Evolutionary conservation across 2,888 invertebrate species (phyloP).

Genomic region (Dinocampus coccinellae): DNA sequence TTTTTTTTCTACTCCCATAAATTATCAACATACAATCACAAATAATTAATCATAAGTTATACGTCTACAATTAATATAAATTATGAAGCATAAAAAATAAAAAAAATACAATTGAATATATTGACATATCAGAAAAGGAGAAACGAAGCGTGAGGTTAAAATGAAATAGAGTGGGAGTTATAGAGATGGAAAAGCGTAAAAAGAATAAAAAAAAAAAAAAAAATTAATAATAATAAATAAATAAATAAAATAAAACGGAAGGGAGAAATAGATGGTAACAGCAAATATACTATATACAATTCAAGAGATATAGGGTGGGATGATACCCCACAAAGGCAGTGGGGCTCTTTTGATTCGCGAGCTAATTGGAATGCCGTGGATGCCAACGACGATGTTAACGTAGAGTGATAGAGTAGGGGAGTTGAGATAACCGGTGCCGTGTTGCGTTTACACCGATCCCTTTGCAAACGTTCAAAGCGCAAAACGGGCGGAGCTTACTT

Average conservation of each 20-base stretch:
- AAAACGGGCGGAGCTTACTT: constrained; percentile 63
- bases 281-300: too few species aligned
- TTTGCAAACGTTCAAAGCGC: constrained; percentile 31
- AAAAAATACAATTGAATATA: constrained; percentile 40
- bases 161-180: too few species aligned
- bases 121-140: constrained; percentile 25
- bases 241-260: too few species aligned
- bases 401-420: constrained; percentile 31
- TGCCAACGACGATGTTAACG: constrained; percentile 65
- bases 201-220: too few species aligned
- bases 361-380: constrained; percentile 69
- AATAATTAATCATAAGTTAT: neutral
- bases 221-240: too few species aligned
- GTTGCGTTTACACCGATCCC: constrained; percentile 18
- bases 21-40: too few species aligned
- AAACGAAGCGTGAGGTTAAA: constrained; percentile 35
- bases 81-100: constrained; percentile 6
- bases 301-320: constrained; percentile 52
- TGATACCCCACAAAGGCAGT: constrained; percentile 68
- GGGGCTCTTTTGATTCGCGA: constrained; percentile 69
- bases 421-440: constrained; percentile 37
- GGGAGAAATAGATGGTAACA: constrained; percentile 35
- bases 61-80: neutral
- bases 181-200: too few species aligned
- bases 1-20: too few species aligned